These are phyloP conservation scores for Cyclura pinguis DNA, from an alignment of 2,797 vertebrate species.

Conservation along the genomic window DNA sequence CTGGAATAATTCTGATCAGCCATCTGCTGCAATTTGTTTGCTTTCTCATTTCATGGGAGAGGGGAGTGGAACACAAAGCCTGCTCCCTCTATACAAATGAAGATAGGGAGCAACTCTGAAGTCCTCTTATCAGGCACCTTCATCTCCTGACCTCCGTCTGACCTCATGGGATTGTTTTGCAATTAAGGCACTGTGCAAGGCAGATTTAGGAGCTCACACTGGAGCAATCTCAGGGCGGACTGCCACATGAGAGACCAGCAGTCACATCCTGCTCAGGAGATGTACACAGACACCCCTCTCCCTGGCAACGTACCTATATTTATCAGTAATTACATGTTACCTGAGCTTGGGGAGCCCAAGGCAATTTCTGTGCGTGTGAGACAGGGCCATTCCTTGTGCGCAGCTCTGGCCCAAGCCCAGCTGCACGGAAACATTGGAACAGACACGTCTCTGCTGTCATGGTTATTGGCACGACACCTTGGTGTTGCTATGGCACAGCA, in stretches of 20 bases:
- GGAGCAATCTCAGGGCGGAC: not conserved
- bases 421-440: constrained; percentile 32
- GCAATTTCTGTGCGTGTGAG: constrained; percentile 30
- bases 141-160: not conserved
- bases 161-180: not conserved
- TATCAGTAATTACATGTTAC: constrained; percentile 43
- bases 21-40: not conserved
- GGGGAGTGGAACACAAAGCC: not conserved
- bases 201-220: not conserved
- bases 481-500: not conserved
- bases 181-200: not conserved
- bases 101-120: not conserved
- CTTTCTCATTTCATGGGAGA: not conserved
- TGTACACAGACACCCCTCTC: not conserved
- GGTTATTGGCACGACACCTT: not conserved
- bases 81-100: not conserved
- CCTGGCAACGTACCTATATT: constrained; percentile 45
- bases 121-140: too few relatives aligned
- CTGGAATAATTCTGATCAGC: not conserved
- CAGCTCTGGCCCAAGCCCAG: constrained; percentile 28
- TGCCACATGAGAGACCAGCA: constrained; percentile 4
- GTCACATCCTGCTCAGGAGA: constrained; percentile 26
- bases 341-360: constrained; percentile 36
- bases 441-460: constrained; percentile 35
- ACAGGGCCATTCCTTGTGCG: constrained; percentile 28